phyloP scores from a whole-genome alignment of 1,140 invertebrate species.

The Acromyrmex heyeri region DNA sequence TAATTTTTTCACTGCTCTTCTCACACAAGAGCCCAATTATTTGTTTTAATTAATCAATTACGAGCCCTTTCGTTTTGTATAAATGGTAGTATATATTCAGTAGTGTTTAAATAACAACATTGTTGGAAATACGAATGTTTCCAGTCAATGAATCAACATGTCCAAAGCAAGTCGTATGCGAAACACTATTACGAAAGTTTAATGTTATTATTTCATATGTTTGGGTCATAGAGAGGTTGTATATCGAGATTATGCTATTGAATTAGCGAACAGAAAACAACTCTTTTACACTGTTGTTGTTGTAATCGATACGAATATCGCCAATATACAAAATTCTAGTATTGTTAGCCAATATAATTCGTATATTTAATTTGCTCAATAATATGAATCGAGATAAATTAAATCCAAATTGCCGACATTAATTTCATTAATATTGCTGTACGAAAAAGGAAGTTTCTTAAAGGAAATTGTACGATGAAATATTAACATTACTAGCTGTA shows the following conservation, averaged over 20 bases:
- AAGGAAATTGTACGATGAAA: neutral
- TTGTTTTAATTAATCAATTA: constrained; percentile 58
- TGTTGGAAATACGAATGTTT: constrained; percentile 24
- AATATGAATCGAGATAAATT: constrained; percentile 14
- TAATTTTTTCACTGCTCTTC: neutral
- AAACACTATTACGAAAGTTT: neutral
- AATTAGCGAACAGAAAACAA: neutral
- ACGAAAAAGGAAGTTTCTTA: neutral
- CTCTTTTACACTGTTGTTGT: neutral
- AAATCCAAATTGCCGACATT: neutral
- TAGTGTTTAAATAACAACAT: constrained; percentile 28
- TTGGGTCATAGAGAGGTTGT: neutral
- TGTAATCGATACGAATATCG: neutral
- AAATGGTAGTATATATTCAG: neutral
- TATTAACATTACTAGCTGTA: constrained; percentile 17
- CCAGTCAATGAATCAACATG: constrained; percentile 4
- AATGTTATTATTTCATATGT: neutral
- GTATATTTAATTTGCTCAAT: neutral
- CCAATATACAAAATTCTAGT: neutral
- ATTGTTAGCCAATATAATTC: neutral
- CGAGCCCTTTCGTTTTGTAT: neutral
- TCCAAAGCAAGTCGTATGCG: constrained; percentile 1
- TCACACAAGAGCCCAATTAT: constrained; percentile 32
- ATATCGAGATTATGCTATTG: neutral
- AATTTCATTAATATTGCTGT: constrained; percentile 7